phyloP scores from a whole-genome alignment of 2,888 invertebrate species.

The Artemia sinica region DNA sequence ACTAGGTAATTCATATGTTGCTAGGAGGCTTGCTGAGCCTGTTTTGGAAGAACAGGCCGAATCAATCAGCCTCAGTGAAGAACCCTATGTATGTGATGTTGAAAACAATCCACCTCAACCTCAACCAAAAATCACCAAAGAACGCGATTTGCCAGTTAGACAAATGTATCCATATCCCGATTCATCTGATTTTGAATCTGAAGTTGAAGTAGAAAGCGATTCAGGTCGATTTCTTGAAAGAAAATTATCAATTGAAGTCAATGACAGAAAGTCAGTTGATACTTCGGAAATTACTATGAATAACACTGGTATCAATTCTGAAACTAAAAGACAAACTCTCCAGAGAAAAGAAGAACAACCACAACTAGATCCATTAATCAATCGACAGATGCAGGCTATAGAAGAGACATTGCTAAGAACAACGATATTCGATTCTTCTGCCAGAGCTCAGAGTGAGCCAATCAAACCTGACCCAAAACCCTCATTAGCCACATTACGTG shows the following conservation, averaged over 20 bases:
- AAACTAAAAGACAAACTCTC: background rate
- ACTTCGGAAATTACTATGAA: background rate
- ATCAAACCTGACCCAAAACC: background rate
- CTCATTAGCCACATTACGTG: background rate
- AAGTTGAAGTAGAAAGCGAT: constrained; percentile 1
- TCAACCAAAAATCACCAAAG: constrained; percentile 27
- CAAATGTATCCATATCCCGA: constrained; percentile 28
- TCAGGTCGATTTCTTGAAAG: background rate
- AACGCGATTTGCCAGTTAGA: constrained; percentile 31
- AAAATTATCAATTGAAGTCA: background rate
- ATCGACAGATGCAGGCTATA: constrained; percentile 4
- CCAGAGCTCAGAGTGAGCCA: background rate
- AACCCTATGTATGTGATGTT: constrained; percentile 30
- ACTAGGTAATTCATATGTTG: constrained; percentile 57
- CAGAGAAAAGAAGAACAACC: background rate
- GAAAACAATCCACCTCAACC: constrained; percentile 25
- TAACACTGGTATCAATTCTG: background rate
- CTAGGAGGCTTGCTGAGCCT: constrained; percentile 47
- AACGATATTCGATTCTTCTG: background rate
- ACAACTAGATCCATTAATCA: background rate
- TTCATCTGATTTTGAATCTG: constrained; percentile 22
- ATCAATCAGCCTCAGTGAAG: constrained; percentile 40
- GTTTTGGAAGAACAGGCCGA: constrained; percentile 26
- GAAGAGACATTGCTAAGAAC: background rate
- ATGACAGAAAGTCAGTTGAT: background rate